Conservation (phyloP, 2,888 invertebrate genomes). For the Lepidonotus clava region DNA sequence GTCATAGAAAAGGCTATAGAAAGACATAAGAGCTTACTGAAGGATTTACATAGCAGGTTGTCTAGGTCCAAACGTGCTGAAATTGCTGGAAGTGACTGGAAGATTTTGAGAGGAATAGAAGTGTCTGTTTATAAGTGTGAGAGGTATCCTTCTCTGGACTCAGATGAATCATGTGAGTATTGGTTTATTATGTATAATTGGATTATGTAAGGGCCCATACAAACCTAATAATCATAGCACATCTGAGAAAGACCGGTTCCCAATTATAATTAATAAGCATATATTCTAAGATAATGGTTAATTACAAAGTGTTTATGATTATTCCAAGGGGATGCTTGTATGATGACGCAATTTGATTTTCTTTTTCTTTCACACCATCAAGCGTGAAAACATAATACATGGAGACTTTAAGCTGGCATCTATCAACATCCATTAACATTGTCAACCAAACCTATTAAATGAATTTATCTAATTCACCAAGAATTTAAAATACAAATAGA, state of each 20-base stretch:
- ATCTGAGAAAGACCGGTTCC: background rate
- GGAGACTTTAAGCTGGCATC: too few species aligned
- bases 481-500: too few species aligned
- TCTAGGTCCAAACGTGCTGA: too few species aligned
- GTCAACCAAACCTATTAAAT: too few species aligned
- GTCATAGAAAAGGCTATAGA: background rate
- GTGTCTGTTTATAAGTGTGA: background rate
- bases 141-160: background rate
- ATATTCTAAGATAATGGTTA: too few species aligned
- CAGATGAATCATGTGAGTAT: background rate
- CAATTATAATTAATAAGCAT: background rate
- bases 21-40: background rate
- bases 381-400: too few species aligned
- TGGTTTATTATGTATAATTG: background rate
- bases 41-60: background rate
- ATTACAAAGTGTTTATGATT: too few species aligned
- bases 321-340: too few species aligned
- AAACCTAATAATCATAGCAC: background rate
- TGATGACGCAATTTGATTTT: background rate
- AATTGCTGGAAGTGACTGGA: background rate
- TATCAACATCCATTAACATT: too few species aligned
- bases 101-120: background rate
- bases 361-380: background rate
- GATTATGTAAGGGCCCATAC: background rate
- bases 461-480: too few species aligned